Percentiles rank a stretch among this genome's conserved stretches.
These are phyloP conservation scores for Dicyrtoma fusca DNA, from an alignment of 2,888 invertebrate genomes.

Conservation along the genomic window DNA sequence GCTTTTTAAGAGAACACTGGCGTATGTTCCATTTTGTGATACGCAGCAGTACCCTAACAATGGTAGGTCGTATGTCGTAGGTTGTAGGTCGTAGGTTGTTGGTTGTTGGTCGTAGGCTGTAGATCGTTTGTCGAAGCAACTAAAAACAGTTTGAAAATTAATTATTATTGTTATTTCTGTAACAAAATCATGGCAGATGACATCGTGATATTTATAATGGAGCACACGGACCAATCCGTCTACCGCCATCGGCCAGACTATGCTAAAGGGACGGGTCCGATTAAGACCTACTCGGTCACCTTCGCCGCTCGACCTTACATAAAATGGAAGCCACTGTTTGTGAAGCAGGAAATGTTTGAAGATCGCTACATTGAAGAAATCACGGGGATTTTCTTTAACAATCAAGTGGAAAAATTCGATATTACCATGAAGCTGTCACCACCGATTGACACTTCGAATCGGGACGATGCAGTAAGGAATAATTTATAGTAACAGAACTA, in stretches of 20 bases:
- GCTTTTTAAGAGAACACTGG: constrained; percentile 24
- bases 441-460: background rate
- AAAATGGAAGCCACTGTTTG: constrained; percentile 43
- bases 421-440: constrained; percentile 41
- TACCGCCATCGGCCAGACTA: background rate
- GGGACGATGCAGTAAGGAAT: constrained; percentile 4
- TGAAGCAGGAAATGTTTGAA: constrained; percentile 27
- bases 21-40: constrained; percentile 46
- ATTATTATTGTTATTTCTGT: constrained; percentile 7
- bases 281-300: constrained; percentile 37
- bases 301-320: constrained; percentile 39
- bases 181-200: constrained; percentile 41
- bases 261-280: constrained; percentile 4
- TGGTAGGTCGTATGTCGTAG: too few species aligned
- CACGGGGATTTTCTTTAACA: constrained; percentile 46
- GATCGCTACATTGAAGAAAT: constrained; percentile 37
- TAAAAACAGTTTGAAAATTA: too few species aligned
- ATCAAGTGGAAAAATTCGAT: constrained; percentile 45
- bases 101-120: too few species aligned
- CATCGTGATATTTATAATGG: constrained; percentile 38
- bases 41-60: constrained; percentile 41
- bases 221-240: constrained; percentile 19
- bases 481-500: too few species aligned
- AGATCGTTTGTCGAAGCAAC: too few species aligned
- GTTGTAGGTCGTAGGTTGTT: too few species aligned